phyloP scores from a whole-genome alignment of 2,888 invertebrate genomes.

The Rhogogaster chlorosoma region DNA sequence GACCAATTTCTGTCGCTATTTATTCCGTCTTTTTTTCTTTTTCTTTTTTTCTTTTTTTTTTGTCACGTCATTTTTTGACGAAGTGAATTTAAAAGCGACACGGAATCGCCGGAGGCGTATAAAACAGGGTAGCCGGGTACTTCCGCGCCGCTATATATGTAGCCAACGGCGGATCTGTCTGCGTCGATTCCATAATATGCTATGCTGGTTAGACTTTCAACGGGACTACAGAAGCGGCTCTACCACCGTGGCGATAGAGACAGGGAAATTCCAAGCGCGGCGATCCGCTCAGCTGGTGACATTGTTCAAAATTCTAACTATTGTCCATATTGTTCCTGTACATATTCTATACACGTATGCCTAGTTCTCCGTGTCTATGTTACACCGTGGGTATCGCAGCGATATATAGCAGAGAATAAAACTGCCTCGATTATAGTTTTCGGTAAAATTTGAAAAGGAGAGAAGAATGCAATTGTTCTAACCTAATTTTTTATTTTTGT shows the following conservation, averaged over 20 bases:
- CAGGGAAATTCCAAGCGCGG: slow-evolving; percentile 13
- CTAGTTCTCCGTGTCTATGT: neutral
- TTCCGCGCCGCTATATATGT: neutral
- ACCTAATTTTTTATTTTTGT: too few relatives aligned
- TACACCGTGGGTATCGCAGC: neutral
- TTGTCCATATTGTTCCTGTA: neutral
- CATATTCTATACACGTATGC: neutral
- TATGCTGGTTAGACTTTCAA: neutral
- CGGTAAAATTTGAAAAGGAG: too few relatives aligned
- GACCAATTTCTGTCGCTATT: neutral
- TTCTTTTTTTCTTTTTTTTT: neutral
- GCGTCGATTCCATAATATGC: neutral
- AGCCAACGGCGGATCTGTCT: neutral
- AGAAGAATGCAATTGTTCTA: too few relatives aligned
- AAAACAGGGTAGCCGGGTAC: neutral
- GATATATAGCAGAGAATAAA: too few relatives aligned
- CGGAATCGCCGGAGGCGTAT: neutral
- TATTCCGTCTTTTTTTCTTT: neutral
- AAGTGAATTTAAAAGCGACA: neutral
- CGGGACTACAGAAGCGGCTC: neutral
- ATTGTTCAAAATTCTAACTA: slow-evolving; percentile 27
- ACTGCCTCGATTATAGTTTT: too few relatives aligned
- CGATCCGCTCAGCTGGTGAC: slow-evolving; percentile 47
- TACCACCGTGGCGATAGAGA: neutral
- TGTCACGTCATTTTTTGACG: neutral